phyloP scores from a whole-genome alignment of 1,140 invertebrate species.

The Saccostrea echinata region DNA sequence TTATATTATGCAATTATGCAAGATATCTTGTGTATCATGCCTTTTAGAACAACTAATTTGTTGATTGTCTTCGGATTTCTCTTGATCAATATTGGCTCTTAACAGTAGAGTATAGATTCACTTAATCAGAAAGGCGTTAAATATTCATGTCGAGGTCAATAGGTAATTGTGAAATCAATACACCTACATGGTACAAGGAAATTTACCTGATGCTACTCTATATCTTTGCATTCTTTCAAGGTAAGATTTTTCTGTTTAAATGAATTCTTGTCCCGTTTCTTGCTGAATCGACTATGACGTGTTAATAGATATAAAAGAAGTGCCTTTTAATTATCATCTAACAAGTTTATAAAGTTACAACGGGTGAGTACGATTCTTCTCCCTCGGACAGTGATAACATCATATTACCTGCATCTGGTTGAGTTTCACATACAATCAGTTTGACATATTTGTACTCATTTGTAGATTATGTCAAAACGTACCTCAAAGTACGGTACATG shows the following conservation, averaged over 20 bases:
- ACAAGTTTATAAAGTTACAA: no score
- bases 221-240: background rate
- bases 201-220: background rate
- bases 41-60: background rate
- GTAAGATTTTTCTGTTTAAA: background rate
- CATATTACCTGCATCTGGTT: no score
- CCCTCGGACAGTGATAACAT: no score
- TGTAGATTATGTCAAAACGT: background rate
- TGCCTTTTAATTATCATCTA: no score
- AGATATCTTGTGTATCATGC: no score
- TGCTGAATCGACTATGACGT: no score
- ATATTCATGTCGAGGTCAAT: conserved; percentile 17
- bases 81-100: background rate
- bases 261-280: background rate
- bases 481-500: background rate
- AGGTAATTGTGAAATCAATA: background rate
- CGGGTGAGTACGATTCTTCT: no score
- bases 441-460: no score
- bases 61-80: background rate
- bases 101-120: background rate
- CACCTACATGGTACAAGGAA: background rate
- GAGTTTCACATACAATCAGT: no score
- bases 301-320: no score
- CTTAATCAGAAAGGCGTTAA: background rate
- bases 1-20: no score